A percentile compares a stretch with the other conserved stretches of the same genome.
Evolutionary conservation across 2,797 vertebrate species (phyloP).

Genomic region (Sebastes oblongus): DNA sequence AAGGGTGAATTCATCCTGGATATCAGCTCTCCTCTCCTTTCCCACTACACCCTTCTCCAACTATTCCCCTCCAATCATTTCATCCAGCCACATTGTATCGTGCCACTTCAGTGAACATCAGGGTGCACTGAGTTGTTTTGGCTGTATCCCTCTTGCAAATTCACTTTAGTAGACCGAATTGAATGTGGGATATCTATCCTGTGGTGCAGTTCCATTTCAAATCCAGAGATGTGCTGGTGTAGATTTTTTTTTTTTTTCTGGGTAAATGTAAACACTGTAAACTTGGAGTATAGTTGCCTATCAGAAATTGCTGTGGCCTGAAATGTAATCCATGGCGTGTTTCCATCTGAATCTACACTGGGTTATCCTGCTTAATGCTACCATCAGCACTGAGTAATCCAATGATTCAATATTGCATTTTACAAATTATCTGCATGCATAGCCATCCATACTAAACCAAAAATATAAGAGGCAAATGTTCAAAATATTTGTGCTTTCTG

Average conservation of each 20-base stretch:
- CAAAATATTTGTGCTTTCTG: not conserved
- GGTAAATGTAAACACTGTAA: conserved; percentile 21
- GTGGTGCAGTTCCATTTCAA: conserved; percentile 45
- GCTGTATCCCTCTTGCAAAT: conserved; percentile 60
- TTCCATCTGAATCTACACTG: not conserved
- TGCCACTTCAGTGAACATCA: conserved; percentile 66
- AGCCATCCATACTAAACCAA: not conserved
- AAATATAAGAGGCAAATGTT: not conserved
- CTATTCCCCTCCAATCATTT: conserved; percentile 32
- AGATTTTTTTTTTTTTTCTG: not conserved
- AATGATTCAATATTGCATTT: not conserved
- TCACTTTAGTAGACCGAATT: conserved; percentile 62
- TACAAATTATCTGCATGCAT: not conserved
- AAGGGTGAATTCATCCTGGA: conserved; percentile 66
- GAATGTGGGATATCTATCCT: conserved; percentile 53
- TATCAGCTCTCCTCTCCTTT: conserved; percentile 44
- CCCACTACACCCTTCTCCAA: conserved; percentile 3
- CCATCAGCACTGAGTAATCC: not conserved
- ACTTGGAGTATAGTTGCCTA: not conserved
- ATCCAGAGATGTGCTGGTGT: conserved; percentile 16
- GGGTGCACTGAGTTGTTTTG: conserved; percentile 58
- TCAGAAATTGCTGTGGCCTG: not conserved
- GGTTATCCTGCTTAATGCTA: not conserved
- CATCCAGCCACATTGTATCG: conserved; percentile 55
- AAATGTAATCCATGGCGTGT: not conserved